Conservation (phyloP, 1,140 invertebrate species). For the Bombus waltoni region DNA sequence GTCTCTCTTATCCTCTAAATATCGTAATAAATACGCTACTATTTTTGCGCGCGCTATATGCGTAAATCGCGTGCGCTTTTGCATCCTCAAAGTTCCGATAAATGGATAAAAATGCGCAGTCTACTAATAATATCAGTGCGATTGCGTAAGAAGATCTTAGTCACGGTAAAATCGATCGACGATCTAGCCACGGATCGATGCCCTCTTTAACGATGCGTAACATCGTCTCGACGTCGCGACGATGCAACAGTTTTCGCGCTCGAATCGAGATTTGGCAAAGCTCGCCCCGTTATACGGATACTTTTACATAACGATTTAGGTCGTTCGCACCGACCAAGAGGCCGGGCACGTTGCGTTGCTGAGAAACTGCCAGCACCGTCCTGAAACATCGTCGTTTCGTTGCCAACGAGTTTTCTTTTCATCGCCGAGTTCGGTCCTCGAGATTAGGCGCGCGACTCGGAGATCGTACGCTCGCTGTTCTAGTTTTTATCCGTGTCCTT, state of each 20-base stretch:
- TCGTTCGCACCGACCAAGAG: constrained; percentile 66
- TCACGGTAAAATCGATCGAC: not conserved
- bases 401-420: constrained; percentile 52
- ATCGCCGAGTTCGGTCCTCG: not conserved
- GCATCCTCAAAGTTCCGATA: too few species aligned
- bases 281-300: constrained; percentile 50
- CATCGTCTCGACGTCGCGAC: not conserved
- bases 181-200: not conserved
- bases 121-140: not conserved
- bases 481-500: not conserved
- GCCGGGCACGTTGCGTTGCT: constrained; percentile 39
- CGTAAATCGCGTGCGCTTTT: too few species aligned
- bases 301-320: constrained; percentile 77
- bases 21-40: too few species aligned
- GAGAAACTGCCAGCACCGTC: constrained; percentile 52
- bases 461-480: not conserved
- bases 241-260: constrained; percentile 45
- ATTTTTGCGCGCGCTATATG: too few species aligned
- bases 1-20: too few species aligned
- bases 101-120: not conserved
- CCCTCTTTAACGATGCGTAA: not conserved
- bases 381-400: constrained; percentile 47
- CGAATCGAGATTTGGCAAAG: constrained; percentile 65
- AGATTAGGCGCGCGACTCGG: constrained; percentile 28
- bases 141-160: not conserved